phyloP scores from a whole-genome alignment of 1,140 invertebrate genomes.

The Euglossa dilemma region DNA sequence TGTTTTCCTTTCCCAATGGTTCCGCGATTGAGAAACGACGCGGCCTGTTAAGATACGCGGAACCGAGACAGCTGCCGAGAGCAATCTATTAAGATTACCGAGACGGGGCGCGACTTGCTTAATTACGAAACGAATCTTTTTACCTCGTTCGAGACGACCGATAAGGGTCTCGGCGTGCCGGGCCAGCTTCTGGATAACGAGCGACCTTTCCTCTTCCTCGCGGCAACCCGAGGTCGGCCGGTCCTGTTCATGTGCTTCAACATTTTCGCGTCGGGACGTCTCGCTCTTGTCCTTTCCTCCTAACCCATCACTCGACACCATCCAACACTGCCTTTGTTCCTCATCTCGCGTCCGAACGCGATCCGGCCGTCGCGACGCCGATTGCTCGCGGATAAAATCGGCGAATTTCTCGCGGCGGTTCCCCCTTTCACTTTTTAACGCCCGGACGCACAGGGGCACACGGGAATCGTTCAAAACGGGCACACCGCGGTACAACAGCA shows the following conservation, averaged over 20 bases:
- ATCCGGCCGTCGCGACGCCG: too few relatives aligned
- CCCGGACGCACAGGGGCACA: too few relatives aligned
- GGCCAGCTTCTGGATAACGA: constrained; percentile 80
- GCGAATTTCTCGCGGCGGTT: background rate
- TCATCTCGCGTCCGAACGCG: too few relatives aligned
- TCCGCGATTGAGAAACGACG: background rate
- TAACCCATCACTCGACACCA: background rate
- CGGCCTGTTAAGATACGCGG: background rate
- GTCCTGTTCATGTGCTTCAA: constrained; percentile 75
- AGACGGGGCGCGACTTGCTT: background rate
- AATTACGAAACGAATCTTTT: constrained; percentile 36
- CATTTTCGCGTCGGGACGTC: constrained; percentile 62
- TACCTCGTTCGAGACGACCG: constrained; percentile 78
- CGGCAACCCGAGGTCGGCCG: constrained; percentile 68
- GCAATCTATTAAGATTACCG: background rate
- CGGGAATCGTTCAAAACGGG: background rate
- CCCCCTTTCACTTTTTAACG: constrained; percentile 20
- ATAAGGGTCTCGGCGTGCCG: constrained; percentile 76
- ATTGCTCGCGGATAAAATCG: background rate
- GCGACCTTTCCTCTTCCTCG: constrained; percentile 75
- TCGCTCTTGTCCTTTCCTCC: too few relatives aligned
- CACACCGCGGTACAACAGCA: background rate
- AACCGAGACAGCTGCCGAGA: background rate
- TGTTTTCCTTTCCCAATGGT: background rate
- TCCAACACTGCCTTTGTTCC: background rate